These are phyloP conservation scores for Bettongia penicillata DNA, from an alignment of 2,113 vertebrate genomes.

Conservation along the genomic window DNA sequence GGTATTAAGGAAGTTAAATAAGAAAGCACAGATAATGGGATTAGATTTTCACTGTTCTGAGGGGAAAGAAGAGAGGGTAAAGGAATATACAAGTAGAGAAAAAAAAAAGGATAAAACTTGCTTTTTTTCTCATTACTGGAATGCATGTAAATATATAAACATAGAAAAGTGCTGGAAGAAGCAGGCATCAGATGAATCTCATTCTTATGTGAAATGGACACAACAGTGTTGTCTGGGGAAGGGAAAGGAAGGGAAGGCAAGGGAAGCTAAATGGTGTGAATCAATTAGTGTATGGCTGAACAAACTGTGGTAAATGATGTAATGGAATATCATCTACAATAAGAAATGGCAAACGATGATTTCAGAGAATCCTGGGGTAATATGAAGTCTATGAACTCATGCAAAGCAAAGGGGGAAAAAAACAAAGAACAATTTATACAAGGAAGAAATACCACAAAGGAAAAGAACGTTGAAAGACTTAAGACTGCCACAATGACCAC, in stretches of 20 bases:
- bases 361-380: not conserved
- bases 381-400: not conserved
- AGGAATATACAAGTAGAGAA: not conserved
- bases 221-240: not conserved
- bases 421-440: not conserved
- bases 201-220: not conserved
- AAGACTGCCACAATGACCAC: too few species aligned
- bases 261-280: not conserved
- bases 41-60: not conserved
- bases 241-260: not conserved
- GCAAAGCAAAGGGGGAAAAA: not conserved
- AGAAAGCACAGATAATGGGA: not conserved
- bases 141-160: not conserved
- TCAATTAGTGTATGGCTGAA: not conserved
- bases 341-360: not conserved
- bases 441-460: not conserved
- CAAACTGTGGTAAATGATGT: not conserved
- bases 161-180: not conserved
- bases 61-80: not conserved
- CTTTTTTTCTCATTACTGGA: not conserved
- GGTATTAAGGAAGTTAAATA: not conserved
- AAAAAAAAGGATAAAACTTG: not conserved
- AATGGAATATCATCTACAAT: not conserved
- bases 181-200: not conserved
- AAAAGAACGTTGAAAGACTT: not conserved